phyloP scores from a whole-genome alignment of 2,888 invertebrate species.

The Eumacrocentrus americanus region DNA sequence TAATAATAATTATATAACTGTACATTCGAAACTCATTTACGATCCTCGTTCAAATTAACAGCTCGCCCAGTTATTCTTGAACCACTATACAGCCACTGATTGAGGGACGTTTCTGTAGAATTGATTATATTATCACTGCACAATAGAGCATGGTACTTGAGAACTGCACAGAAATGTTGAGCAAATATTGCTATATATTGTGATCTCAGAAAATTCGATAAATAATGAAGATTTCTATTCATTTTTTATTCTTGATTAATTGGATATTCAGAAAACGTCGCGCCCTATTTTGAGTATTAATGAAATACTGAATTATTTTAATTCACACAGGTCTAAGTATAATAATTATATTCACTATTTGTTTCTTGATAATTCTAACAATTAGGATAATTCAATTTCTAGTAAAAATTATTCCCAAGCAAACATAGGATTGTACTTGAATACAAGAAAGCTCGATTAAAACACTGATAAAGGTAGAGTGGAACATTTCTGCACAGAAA shows the following conservation, averaged over 20 bases:
- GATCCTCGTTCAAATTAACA: not conserved
- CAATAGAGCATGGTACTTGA: not conserved
- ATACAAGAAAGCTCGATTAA: slow-evolving; percentile 14
- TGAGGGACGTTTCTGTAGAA: too few relatives aligned
- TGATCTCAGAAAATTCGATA: too few relatives aligned
- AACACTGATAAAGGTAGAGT: not conserved
- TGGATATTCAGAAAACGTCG: not conserved
- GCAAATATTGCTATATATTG: too few relatives aligned
- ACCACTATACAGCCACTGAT: too few relatives aligned
- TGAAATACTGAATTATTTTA: not conserved
- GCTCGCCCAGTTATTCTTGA: too few relatives aligned
- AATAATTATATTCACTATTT: not conserved
- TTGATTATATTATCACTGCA: too few relatives aligned
- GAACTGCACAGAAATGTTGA: not conserved
- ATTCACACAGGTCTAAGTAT: not conserved
- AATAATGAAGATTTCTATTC: too few relatives aligned
- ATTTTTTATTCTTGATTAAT: too few relatives aligned
- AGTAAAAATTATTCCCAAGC: slow-evolving; percentile 3
- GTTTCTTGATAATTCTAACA: not conserved
- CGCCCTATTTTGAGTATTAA: not conserved
- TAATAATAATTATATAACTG: slow-evolving; percentile 51
- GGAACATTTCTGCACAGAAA: not conserved
- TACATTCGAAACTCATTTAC: slow-evolving; percentile 51
- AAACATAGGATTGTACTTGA: slow-evolving; percentile 16
- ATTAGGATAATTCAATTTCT: not conserved